A percentile compares a stretch with the other conserved stretches of the same genome.
Conservation (phyloP, 2,797 vertebrate genomes). For the Gallinago solitaria region DNA sequence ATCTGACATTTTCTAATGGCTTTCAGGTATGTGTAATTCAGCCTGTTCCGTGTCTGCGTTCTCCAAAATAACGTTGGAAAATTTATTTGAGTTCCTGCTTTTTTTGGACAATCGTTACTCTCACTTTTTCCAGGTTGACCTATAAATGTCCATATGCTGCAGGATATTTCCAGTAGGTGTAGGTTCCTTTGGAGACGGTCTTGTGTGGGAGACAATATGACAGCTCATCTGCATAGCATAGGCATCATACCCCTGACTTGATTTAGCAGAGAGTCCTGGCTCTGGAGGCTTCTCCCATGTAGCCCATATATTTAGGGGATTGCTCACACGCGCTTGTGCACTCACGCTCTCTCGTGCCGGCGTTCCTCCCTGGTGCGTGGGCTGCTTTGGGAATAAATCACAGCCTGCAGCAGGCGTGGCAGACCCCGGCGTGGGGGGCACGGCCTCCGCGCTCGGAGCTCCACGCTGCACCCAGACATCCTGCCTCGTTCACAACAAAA, state of each 20-base stretch:
- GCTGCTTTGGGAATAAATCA: background rate
- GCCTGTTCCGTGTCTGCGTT: background rate
- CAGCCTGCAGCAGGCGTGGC: fast-evolving
- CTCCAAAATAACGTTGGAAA: slow-evolving; percentile 24
- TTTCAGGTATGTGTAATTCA: slow-evolving; percentile 49
- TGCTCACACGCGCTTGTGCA: background rate
- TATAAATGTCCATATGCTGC: slow-evolving; percentile 64
- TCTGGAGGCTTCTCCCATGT: slow-evolving; percentile 20
- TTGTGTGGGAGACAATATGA: slow-evolving; percentile 67
- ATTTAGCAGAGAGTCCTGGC: slow-evolving; percentile 39
- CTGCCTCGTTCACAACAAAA: background rate
- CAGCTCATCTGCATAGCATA: slow-evolving; percentile 64
- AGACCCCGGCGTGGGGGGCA: background rate
- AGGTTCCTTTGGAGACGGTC: slow-evolving; percentile 54
- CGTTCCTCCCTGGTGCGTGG: too few relatives aligned
- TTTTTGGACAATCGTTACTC: slow-evolving; percentile 45
- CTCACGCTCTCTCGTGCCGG: background rate
- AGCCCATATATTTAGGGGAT: background rate
- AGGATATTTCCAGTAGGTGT: slow-evolving; percentile 62
- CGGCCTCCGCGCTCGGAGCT: background rate
- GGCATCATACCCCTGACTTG: slow-evolving; percentile 30
- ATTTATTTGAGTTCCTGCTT: slow-evolving; percentile 21
- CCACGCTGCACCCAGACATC: background rate
- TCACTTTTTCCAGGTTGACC: slow-evolving; percentile 31
- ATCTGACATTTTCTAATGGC: slow-evolving; percentile 32